Conservation (phyloP, 2,113 vertebrate species). For the Erythrolamprus reginae region DNA sequence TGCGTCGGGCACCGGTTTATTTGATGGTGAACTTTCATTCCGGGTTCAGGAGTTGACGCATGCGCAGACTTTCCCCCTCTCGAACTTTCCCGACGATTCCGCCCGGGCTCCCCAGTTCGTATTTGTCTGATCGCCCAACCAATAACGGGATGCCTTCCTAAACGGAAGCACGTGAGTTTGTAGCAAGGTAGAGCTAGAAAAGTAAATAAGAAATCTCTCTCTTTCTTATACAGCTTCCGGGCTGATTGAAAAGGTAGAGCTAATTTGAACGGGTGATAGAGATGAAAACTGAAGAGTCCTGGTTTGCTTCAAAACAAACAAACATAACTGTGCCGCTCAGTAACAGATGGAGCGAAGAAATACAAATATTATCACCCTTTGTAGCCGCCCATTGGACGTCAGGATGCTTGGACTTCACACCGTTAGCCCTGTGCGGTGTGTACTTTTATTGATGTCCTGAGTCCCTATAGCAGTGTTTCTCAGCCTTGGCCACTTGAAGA, state of each 20-base stretch:
- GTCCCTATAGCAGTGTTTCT: too few species aligned
- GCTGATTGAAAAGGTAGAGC: neutral
- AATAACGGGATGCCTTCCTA: neutral
- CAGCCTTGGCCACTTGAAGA: too few species aligned
- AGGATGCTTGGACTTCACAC: neutral
- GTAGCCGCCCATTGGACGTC: too few species aligned
- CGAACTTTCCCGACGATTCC: neutral
- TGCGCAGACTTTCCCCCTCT: neutral
- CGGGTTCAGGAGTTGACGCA: neutral
- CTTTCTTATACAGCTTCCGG: neutral
- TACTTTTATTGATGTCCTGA: too few species aligned
- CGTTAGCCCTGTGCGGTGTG: neutral
- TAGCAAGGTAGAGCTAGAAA: neutral
- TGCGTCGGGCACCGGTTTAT: neutral
- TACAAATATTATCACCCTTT: neutral
- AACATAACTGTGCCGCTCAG: too few species aligned
- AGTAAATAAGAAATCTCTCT: too few species aligned
- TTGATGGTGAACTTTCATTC: neutral
- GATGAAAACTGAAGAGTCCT: neutral
- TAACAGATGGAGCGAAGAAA: neutral
- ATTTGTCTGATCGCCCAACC: neutral
- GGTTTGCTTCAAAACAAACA: neutral
- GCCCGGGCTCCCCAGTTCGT: neutral
- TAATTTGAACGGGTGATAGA: too few species aligned
- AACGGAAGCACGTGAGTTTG: neutral